These are phyloP conservation scores for Julus scanicus DNA, from an alignment of 2,888 invertebrate species.

Conservation along the genomic window DNA sequence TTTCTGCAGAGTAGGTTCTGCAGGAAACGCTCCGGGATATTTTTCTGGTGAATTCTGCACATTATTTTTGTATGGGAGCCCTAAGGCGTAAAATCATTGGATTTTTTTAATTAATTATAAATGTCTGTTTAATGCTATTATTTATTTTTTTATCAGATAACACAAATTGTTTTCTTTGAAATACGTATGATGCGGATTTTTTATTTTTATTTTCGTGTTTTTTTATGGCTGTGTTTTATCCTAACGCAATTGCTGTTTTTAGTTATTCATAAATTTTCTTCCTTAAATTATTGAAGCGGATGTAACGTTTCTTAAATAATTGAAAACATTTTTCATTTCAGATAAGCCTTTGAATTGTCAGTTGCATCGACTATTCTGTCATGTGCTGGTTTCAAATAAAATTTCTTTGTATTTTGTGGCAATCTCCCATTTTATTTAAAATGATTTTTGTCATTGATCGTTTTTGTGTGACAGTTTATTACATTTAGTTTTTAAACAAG, in stretches of 20 bases:
- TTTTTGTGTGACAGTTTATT: too few species aligned
- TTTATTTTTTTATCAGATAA: not conserved
- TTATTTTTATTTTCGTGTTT: not conserved
- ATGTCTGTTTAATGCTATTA: not conserved
- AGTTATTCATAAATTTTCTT: not conserved
- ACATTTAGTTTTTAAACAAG: too few species aligned
- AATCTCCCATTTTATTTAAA: not conserved
- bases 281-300: not conserved
- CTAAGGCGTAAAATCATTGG: not conserved
- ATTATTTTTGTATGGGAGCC: too few species aligned
- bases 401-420: not conserved
- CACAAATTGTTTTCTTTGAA: not conserved
- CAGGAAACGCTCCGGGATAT: too few species aligned
- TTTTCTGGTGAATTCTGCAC: too few species aligned
- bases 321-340: slow-evolving; percentile 9
- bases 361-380: not conserved
- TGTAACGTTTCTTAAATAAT: slow-evolving; percentile 7
- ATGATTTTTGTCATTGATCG: not conserved
- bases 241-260: not conserved
- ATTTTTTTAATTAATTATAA: not conserved
- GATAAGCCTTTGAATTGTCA: not conserved
- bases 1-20: too few species aligned
- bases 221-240: not conserved
- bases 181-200: not conserved
- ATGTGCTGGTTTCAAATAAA: not conserved